These are phyloP conservation scores for Hipparchia semele DNA, from an alignment of 2,888 invertebrate species.

Conservation along the genomic window DNA sequence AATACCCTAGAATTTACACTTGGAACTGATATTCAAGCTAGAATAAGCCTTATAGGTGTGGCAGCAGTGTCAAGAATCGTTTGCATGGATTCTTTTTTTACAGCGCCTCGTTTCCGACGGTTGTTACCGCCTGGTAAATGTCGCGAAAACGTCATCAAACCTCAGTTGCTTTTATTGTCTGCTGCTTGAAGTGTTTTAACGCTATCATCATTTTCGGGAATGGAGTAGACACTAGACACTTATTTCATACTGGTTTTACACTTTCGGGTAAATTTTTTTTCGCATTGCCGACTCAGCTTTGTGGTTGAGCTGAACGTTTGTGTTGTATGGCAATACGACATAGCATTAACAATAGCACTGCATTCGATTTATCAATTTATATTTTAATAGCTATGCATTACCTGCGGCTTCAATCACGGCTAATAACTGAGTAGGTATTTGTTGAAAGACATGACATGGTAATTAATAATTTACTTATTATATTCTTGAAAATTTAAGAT, in stretches of 20 bases:
- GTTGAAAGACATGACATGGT: no score
- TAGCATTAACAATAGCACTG: no score
- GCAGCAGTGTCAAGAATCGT: slow-evolving; percentile 4
- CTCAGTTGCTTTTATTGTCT: slow-evolving; percentile 36
- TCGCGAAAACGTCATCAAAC: slow-evolving; percentile 39
- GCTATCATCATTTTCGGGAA: slow-evolving; percentile 26
- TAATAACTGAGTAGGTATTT: no score
- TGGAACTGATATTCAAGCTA: neutral
- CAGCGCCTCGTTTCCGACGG: slow-evolving; percentile 20
- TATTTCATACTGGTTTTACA: neutral
- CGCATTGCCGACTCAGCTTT: neutral
- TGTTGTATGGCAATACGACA: neutral
- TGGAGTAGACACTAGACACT: slow-evolving; percentile 17
- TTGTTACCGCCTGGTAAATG: slow-evolving; percentile 32
- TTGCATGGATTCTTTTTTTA: slow-evolving; percentile 3
- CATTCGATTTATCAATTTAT: no score
- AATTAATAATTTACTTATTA: no score
- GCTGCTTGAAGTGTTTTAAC: slow-evolving; percentile 35
- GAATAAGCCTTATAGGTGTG: neutral
- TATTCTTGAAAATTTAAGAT: no score
- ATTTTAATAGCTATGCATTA: no score
- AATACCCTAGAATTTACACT: slow-evolving; percentile 10
- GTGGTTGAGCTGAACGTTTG: neutral
- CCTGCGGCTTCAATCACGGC: no score
- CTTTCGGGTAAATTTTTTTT: neutral